Evolutionary conservation across 2,888 invertebrate species (phyloP), one percentile per base, ranked within the genome.

Genomic region (Dendrolimus pini): DNA sequence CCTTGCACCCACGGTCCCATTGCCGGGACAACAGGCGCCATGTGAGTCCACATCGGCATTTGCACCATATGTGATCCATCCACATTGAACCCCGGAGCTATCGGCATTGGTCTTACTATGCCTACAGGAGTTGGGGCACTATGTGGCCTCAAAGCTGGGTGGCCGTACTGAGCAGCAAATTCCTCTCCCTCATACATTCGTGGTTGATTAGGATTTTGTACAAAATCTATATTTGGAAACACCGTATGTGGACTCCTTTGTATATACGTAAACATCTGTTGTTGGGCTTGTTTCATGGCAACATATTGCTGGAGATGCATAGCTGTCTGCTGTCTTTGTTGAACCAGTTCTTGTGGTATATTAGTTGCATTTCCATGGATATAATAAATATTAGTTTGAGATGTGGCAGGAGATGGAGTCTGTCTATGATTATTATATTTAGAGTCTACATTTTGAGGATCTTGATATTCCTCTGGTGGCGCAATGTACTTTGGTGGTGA

Each of bases 281-380:
- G 91, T 64, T 91, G 91, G 0, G 91, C 91, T 72, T 91, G 91
- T 61, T 91, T 91, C 91, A 91, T 91, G 0, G 91, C 91, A 0
- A 91, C 91, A 63, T 91, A 91, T 59, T 91, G 91, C 68, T 91
- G 91, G 57, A 91, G 69, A 55, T 91, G 90, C 57, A 91, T 76
- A 0, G 88, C 90, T 0, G 91, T 91, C 67, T 91, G 91, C 60
- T 91, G 91, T 55, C 91, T 75, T 57, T 91, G 91, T 61, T 90
- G 90, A 0, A 75, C 82, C 14, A 89, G 61, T 53, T 90, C 89
- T 58, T 82, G 84, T 6, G 82, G 74, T 30, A 83, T 74, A 10
- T 74, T 69, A 7, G 78, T 64, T 0, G 83, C 63, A 61, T 83
- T 89, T 2, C 89, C 89, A 58, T 89, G 89, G 41, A 91, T 91